phyloP scores from a whole-genome alignment of 2,797 vertebrate species.

The Schizopygopsis pylzovi region DNA sequence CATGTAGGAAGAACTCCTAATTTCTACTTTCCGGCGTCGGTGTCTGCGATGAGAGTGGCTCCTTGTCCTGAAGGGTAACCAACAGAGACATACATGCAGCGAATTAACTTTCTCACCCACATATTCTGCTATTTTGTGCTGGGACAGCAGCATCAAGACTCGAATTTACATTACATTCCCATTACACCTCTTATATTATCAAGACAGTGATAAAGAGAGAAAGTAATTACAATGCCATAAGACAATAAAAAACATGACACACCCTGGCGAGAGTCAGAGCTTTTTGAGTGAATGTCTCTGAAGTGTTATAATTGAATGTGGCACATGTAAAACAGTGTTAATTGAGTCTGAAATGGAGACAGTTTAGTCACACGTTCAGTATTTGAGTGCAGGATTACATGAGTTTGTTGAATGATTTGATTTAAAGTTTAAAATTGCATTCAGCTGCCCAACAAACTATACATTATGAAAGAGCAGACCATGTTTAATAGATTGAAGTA shows the following conservation, averaged over 20 bases:
- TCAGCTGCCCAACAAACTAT: neutral
- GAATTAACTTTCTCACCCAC: conserved; percentile 14
- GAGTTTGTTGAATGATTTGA: neutral
- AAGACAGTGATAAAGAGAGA: conserved; percentile 28
- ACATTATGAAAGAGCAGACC: conserved; percentile 1
- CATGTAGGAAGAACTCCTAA: conserved; percentile 80
- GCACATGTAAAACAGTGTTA: conserved; percentile 46
- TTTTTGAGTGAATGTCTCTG: conserved; percentile 30
- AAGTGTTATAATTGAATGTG: conserved; percentile 39
- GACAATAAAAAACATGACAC: conserved; percentile 33
- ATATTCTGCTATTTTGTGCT: neutral
- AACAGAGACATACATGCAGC: conserved; percentile 21
- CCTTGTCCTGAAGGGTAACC: conserved; percentile 79
- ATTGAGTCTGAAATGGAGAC: conserved; percentile 38
- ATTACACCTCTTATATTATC: conserved; percentile 11
- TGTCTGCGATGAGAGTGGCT: conserved; percentile 79
- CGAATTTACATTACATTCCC: neutral
- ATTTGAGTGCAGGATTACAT: conserved; percentile 4
- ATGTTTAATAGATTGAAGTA: neutral
- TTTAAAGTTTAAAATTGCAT: conserved; percentile 5
- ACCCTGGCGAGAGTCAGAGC: neutral
- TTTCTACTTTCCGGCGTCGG: conserved; percentile 80
- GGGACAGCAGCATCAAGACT: neutral
- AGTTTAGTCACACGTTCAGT: conserved; percentile 1
- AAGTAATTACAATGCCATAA: conserved; percentile 20